Evolutionary conservation across 2,797 vertebrate species (phyloP), one percentile per base, ranked within the genome.

Genomic region (Hoplostethus mediterraneus): DNA sequence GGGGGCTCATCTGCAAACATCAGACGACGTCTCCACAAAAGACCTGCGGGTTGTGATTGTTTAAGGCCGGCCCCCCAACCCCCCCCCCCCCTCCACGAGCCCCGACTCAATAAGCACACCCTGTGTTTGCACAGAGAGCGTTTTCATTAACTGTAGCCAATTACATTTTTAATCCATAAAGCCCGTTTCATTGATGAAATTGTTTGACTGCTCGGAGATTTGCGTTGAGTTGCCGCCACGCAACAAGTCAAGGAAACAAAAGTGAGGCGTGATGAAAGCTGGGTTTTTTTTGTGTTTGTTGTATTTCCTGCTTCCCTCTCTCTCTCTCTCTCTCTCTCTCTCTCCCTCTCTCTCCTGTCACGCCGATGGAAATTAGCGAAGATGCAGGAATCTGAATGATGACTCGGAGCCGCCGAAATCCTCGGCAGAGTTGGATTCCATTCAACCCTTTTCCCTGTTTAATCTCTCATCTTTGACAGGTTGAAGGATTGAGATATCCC

Each of bases 91-190:
- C 79, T 64, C 61, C 77, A 21, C 71, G 83, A 81, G 79, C 54
- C 84, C 70, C 75, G 75, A 82, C 82, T 87, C 88, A 89, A 87
- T 87, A 89, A 88, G 71, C 80, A 63, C 66, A n/a, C 65, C 73
- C 67, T 42, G 71, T 87, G 80, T 91, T 92, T 88, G 85, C 75
- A 78, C 73, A 67, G 67, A 90, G 87, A 4, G 6, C 74, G 82
- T 89, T 92, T 93, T 91, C 90, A 92, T 91, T 90, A 89, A 87
- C 86, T 85, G 86, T 75, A 67, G 87, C 85, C 90, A 93, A 93
- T 93, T 92, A 81, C 75, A 93, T 92, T 92, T 92, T 91, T 88
- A 91, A 92, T 91, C 90, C 89, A 88, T 84, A 85, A 86, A 86
- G 87, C 79, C 56, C 58, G 83, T 85, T 90, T 85, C 80, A 86